A percentile compares a stretch with the other conserved stretches of the same genome.
phyloP scores from a whole-genome alignment of 2,888 invertebrate species.

The Apamea epomidion region DNA sequence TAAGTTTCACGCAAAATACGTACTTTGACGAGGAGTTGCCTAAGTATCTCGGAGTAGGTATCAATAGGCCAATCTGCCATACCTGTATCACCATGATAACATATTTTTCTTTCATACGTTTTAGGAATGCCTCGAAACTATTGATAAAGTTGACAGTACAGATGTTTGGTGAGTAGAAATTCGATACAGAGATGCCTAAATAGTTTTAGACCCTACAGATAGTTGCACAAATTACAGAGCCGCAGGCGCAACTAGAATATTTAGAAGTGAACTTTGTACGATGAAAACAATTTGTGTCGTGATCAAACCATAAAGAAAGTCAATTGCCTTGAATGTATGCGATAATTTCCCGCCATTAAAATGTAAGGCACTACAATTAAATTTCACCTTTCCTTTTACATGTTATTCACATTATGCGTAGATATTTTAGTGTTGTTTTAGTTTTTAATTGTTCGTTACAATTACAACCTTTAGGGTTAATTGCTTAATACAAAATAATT shows the following conservation, averaged over 20 bases:
- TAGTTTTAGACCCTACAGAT: neutral
- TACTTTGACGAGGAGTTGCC: no score
- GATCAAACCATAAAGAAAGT: conserved; percentile 54
- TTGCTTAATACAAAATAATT: conserved; percentile 36
- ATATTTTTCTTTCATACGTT: neutral
- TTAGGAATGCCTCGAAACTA: neutral
- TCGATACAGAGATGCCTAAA: neutral
- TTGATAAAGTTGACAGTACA: no score
- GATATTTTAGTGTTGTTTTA: conserved; percentile 42
- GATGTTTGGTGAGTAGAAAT: neutral
- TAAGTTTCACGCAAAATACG: no score
- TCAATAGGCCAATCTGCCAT: neutral
- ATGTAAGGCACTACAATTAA: conserved; percentile 54
- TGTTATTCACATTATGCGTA: conserved; percentile 38
- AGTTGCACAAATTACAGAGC: conserved; percentile 14
- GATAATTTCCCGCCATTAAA: conserved; percentile 55
- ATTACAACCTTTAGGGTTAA: conserved; percentile 46
- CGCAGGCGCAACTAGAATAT: conserved; percentile 16
- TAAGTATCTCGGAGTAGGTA: no score
- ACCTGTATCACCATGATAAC: neutral
- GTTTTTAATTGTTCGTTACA: conserved; percentile 31
- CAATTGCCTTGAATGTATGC: conserved; percentile 56
- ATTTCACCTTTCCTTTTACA: conserved; percentile 60
- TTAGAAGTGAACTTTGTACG: conserved; percentile 40
- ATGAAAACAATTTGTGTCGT: conserved; percentile 45